Evolutionary conservation across 2,113 vertebrate species (phyloP), one percentile per base, ranked within the genome.

Genomic region (Coptodon bakossiorum): DNA sequence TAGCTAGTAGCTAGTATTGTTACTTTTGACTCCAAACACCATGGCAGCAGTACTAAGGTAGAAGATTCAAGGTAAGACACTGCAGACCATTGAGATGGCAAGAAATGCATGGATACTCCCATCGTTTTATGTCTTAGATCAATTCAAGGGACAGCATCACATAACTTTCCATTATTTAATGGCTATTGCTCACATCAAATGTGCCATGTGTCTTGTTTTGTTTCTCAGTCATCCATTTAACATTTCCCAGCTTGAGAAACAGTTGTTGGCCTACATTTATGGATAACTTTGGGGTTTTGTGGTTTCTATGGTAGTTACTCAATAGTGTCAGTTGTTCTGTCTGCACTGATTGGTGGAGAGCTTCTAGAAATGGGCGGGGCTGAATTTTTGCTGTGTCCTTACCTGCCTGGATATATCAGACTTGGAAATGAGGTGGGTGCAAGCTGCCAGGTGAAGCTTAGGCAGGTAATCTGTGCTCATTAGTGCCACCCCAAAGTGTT

Each of bases 391-490:
- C 43, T 83, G 14, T 80, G 87, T 85, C 11, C 9, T 63, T 90
- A 88, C 92, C 88, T 93, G 92, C 81, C 88, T 5, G 3, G 34
- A 50, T 78, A 81, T 79, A 31, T 89, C 80, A 82, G 5, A 66
- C 78, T 31, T 10, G 5, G 56, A 85, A 66, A 13, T 38, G 22
- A 10, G 38, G 3, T 81, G 50, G 61, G 81, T 83, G 85, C 56
- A 56, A 80, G 76, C 71, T 38, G 90, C 87, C 84, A 68, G 76
- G 81, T 86, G 83, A 86, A 50, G 83, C 82, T 84, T 56, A 27
- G n/a, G 52, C 71, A 19, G 78, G 81, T 91, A 83, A 93, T 88
- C 79, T 83, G 45, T 8, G 7, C 88, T 93, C 91, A 90, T 94
- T 93, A 93, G 86, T 12, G 24, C 85, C 79, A 87, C 63, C 80